These are phyloP conservation scores for Antennarius maculatus DNA, from an alignment of 2,797 vertebrate species.

Conservation along the genomic window DNA sequence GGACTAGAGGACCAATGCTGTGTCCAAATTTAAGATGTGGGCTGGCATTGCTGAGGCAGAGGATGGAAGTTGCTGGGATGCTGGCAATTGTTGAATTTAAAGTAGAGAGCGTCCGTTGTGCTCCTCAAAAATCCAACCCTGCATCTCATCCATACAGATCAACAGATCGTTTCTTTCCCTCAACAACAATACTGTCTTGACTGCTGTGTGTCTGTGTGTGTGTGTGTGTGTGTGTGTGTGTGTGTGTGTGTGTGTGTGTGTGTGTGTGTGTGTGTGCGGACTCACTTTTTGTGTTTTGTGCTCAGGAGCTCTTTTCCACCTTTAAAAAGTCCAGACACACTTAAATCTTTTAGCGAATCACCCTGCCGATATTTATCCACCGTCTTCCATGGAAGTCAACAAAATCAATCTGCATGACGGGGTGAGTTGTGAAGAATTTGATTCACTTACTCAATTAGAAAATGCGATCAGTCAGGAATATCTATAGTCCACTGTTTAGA, in stretches of 20 bases:
- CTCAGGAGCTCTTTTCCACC: not conserved
- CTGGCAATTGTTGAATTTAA: not conserved
- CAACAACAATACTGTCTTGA: not conserved
- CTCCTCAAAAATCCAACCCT: not conserved
- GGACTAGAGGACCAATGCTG: conserved; percentile 15
- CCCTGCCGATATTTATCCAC: conserved; percentile 1
- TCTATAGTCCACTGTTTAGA: not conserved
- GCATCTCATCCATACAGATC: not conserved
- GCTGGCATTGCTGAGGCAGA: conserved; percentile 27
- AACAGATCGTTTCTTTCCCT: not conserved
- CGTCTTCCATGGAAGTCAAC: conserved; percentile 4
- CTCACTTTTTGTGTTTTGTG: no score
- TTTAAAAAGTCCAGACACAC: not conserved
- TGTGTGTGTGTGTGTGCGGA: no score
- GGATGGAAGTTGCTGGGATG: conserved; percentile 31
- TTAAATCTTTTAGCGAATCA: not conserved
- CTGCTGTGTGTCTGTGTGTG: no score
- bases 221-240: no score
- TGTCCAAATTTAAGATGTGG: conserved; percentile 21
- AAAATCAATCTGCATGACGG: conserved; percentile 17
- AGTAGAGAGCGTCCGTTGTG: not conserved
- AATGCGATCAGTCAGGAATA: conserved; percentile 10
- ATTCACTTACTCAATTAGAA: conserved; percentile 7
- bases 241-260: no score
- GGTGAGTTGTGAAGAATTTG: not conserved